Percentiles rank a stretch among this genome's conserved stretches.
Evolutionary conservation across 2,797 vertebrate genomes (phyloP).

Genomic region (Lepilemur ruficaudatus): DNA sequence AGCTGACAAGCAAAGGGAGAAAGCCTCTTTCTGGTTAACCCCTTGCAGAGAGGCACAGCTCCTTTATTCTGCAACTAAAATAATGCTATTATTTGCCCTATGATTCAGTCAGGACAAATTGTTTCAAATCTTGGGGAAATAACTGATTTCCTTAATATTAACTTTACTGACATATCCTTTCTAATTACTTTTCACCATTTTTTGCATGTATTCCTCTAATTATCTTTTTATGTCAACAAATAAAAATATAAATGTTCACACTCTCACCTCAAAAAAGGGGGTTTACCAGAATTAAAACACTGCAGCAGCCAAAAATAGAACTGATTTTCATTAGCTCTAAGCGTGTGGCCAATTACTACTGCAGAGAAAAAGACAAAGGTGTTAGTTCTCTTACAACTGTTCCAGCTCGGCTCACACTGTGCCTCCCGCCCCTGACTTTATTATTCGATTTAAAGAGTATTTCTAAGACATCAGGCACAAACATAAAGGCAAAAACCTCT

Average conservation of each 20-base stretch:
- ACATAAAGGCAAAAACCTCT: neutral
- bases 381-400: neutral
- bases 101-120: neutral
- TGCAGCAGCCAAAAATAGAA: neutral
- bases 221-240: neutral
- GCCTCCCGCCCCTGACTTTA: neutral
- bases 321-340: neutral
- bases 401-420: neutral
- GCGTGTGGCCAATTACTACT: neutral
- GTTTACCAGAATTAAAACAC: constrained; percentile 10
- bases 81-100: neutral
- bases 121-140: neutral
- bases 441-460: neutral
- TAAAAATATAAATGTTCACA: neutral
- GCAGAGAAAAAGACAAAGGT: neutral
- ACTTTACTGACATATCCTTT: neutral
- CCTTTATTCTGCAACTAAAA: neutral
- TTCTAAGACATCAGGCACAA: neutral
- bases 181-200: neutral
- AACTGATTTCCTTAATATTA: neutral
- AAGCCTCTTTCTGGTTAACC: neutral
- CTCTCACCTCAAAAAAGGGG: neutral
- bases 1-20: neutral
- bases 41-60: neutral
- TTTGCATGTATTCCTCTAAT: neutral